These are phyloP conservation scores for Syngnathus floridae DNA, from an alignment of 2,113 vertebrate genomes.

Conservation along the genomic window DNA sequence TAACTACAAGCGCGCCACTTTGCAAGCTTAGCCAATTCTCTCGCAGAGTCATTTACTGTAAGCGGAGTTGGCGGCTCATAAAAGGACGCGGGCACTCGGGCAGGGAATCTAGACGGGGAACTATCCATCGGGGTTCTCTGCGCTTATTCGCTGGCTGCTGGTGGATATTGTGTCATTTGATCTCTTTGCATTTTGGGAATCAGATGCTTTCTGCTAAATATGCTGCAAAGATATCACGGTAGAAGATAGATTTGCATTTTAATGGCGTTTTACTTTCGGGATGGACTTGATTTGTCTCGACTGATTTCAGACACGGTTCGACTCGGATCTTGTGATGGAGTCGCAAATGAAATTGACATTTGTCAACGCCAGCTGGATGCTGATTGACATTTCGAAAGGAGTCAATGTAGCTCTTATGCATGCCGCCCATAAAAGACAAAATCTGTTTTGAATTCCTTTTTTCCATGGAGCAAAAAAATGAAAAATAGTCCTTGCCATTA, in stretches of 20 bases:
- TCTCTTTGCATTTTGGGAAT: background rate
- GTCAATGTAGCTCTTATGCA: too few relatives aligned
- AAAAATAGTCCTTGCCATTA: background rate
- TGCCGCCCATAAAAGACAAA: too few relatives aligned
- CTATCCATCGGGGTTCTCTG: background rate
- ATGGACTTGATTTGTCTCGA: too few relatives aligned
- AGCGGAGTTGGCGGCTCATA: constrained; percentile 17
- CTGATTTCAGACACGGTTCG: too few relatives aligned
- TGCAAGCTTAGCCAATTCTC: constrained; percentile 26
- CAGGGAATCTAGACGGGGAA: background rate
- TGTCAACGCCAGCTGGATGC: too few relatives aligned
- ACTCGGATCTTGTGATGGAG: too few relatives aligned
- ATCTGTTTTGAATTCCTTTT: too few relatives aligned
- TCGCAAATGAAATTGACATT: too few relatives aligned
- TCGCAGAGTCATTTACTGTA: constrained; percentile 13
- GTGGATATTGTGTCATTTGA: background rate
- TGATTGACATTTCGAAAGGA: too few relatives aligned
- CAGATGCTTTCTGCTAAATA: background rate
- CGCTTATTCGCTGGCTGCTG: background rate
- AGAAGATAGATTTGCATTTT: background rate
- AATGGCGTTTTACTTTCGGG: background rate
- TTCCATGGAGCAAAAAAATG: too few relatives aligned
- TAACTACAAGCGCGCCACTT: constrained; percentile 20
- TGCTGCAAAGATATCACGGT: background rate
- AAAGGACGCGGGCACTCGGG: background rate